A percentile compares a stretch with the other conserved stretches of the same genome.
phyloP scores from a whole-genome alignment of 1,140 invertebrate species.

The Pygmarrhopalites habei region DNA sequence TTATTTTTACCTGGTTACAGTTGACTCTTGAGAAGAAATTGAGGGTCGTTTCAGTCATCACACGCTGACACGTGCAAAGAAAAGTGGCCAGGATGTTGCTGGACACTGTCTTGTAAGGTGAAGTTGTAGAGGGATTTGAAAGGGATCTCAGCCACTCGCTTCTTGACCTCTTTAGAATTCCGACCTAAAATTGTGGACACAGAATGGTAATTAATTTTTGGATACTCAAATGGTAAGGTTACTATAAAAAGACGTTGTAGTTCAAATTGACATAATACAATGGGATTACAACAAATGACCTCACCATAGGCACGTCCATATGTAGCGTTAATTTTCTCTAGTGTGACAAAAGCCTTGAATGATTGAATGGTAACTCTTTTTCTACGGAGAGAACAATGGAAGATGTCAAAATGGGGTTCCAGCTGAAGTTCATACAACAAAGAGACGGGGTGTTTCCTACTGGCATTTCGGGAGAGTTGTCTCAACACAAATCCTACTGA shows the following conservation, averaged over 20 bases:
- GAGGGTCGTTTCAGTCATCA: no score
- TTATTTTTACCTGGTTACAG: no score
- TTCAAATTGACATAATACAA: no score
- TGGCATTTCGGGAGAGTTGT: no score
- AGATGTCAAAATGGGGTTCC: not conserved
- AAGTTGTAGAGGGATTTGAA: not conserved
- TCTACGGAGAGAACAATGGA: not conserved
- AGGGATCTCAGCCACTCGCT: not conserved
- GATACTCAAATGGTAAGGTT: not conserved
- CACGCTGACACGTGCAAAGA: no score
- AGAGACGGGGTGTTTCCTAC: not conserved
- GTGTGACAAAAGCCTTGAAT: not conserved
- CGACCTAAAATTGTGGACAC: not conserved
- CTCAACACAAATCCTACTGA: no score
- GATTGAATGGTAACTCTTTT: not conserved
- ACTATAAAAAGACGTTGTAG: no score
- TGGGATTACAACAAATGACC: not conserved
- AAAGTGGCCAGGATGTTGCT: no score
- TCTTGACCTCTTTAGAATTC: not conserved
- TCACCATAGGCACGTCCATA: not conserved
- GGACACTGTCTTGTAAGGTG: no score
- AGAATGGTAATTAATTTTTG: not conserved
- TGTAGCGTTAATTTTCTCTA: not conserved
- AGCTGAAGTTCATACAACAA: not conserved
- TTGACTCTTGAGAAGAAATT: no score